A percentile compares a stretch with the other conserved stretches of the same genome.
Conservation (phyloP, 23 tunicate species). For the Phallusia fumigata region DNA sequence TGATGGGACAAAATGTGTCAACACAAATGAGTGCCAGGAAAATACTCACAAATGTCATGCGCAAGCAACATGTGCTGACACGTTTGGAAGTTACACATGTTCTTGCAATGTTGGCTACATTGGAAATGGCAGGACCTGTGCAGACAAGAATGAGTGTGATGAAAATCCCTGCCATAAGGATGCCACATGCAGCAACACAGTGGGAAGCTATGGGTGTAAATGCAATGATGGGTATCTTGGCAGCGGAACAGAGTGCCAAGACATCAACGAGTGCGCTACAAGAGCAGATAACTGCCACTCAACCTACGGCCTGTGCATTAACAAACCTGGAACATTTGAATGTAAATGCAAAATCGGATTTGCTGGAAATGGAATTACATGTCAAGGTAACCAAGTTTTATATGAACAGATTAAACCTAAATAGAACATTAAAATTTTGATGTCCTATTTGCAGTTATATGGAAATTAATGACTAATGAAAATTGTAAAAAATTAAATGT, state of each 20-base stretch:
- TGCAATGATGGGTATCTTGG: conserved; percentile 36
- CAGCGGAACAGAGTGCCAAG: conserved; percentile 20
- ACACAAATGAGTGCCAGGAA: conserved; percentile 10
- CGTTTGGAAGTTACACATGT: conserved; percentile 28
- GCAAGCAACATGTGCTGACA: conserved; percentile 24
- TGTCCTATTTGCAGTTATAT: too few species aligned
- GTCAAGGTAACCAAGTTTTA: conserved; percentile 14
- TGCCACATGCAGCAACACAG: not conserved
- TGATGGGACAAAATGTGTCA: not conserved
- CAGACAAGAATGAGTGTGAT: not conserved
- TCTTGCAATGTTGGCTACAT: conserved; percentile 15
- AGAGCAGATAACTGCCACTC: not conserved
- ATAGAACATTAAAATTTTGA: too few species aligned
- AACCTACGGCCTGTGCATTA: not conserved
- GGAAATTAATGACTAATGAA: too few species aligned
- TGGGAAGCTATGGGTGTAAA: conserved; percentile 10
- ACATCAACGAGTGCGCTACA: conserved; percentile 6
- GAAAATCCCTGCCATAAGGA: not conserved
- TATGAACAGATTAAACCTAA: not conserved
- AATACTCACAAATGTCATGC: conserved; percentile 14
- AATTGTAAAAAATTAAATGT: too few species aligned
- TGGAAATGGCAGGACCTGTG: conserved; percentile 23
- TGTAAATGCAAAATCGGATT: conserved; percentile 38
- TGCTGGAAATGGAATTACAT: conserved; percentile 34
- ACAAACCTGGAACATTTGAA: not conserved